A percentile compares a stretch with the other conserved stretches of the same genome.
These are phyloP conservation scores for Vanacampus margaritifer DNA, from an alignment of 2,113 vertebrate species.

Conservation along the genomic window DNA sequence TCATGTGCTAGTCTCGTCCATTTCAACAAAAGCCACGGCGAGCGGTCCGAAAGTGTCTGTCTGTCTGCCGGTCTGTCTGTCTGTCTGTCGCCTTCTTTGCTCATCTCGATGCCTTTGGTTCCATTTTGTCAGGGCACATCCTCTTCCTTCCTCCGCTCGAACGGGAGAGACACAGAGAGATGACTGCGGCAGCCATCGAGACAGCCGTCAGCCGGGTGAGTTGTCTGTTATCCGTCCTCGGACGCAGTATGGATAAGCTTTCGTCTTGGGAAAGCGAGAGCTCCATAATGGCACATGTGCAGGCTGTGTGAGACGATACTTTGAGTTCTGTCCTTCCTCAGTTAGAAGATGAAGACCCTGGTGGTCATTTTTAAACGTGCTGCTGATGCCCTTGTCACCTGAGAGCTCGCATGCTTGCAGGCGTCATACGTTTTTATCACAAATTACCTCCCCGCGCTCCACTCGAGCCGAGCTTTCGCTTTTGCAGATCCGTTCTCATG, in stretches of 20 bases:
- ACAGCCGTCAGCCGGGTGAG: constrained; percentile 57
- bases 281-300: constrained; percentile 47
- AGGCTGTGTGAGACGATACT: constrained; percentile 25
- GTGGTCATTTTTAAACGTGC: constrained; percentile 17
- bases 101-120: constrained; percentile 32
- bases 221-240: constrained; percentile 37
- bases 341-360: constrained; percentile 9
- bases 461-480: constrained; percentile 5
- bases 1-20: constrained; percentile 40
- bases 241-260: constrained; percentile 39
- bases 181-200: constrained; percentile 58
- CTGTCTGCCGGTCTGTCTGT: constrained; percentile 48
- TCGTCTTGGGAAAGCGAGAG: constrained; percentile 34
- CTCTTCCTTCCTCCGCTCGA: constrained; percentile 36
- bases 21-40: constrained; percentile 48
- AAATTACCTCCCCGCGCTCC: constrained; percentile 10
- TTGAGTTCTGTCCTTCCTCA: constrained; percentile 23
- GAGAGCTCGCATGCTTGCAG: constrained; percentile 12
- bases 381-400: constrained; percentile 32
- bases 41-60: constrained; percentile 42
- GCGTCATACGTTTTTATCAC: constrained; percentile 1
- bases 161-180: constrained; percentile 32
- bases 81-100: constrained; percentile 40
- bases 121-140: constrained; percentile 37
- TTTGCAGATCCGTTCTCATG: constrained; percentile 27